Evolutionary conservation across 1,140 invertebrate species (phyloP), one percentile per base, ranked within the genome.

Genomic region (Phenacoccus solenopsis): DNA sequence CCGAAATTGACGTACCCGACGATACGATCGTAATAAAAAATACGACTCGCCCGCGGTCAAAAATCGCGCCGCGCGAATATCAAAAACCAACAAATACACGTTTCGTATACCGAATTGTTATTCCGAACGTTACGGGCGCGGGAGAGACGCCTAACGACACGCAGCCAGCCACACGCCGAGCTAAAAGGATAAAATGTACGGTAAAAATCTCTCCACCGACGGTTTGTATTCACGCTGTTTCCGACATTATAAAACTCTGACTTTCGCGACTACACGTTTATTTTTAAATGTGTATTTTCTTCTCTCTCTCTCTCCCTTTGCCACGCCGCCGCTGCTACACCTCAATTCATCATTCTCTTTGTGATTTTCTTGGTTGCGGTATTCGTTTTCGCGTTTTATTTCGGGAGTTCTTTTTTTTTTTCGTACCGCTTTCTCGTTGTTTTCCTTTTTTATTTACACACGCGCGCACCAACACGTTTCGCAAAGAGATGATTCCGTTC

Each of bases 21-120:
- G 38, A 49, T 49, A 49, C 20, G 13, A 49, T 49, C 38, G 38
- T 49, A 49, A 49, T 49, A 49, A 49, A 49, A 49, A 49, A 49
- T 49, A 49, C 16, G 16, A n/a, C 38, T 49, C 38, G 38, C 38
- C 38, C 38, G 38, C 38, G 38, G 38, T 49, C 38, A 49, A 49
- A 49, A 49, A 49, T 49, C 38, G 20, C 38, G 20, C 5, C 16
- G 38, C 38, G 20, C 38, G 38, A 16, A 49, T 49, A 2, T n/a
- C 38, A 9, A 5, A 49, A 49, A 49, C 38, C 38, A 49, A 5
- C 38, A 49, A 49, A 49, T 49, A 49, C 20, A 49, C 38, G 12
- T 49, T n/a, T n/a, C n/a, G n/a, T n/a, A n/a, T n/a, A n/a, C n/a
- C 38, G 38, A n/a, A 49, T 49, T 49, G 38, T 49, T 49, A 49